Base-by-base conservation (phyloP, 1,140 invertebrate species). In the Lepidotrigona ventralis region DNA sequence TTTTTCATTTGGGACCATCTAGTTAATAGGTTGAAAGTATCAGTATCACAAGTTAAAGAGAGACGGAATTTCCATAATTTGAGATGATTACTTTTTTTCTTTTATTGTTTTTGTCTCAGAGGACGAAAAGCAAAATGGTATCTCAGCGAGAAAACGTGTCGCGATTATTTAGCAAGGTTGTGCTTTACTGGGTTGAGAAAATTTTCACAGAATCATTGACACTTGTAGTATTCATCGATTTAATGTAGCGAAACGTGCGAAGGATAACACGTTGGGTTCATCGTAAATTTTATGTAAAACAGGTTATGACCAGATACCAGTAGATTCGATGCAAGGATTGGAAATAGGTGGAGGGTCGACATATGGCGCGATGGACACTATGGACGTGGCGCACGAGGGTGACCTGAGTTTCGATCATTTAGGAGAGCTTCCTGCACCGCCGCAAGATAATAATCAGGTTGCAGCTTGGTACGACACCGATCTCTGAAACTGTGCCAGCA, bases 401-500 rank as follows among this genome's bases (percentile, higher is more conserved):
- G 97, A 97, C 92, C 94, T 98, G 82, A 97, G 96, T 91, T 98
- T 98, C 92, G 97, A 98, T 91, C 96, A 96, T 89, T 95, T 98
- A 86, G 96, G 98, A 91, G 96, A 97, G 90, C 96, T 98, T 92
- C 97, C 97, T 74, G 97, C 97, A 87, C 98, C 98, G 68, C 97
- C 98, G 73, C 97, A 97, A 89, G 98, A 98, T 92, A 98, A 98
- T 94, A 97, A 97, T 92, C 97, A 98, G 91, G 96, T 98, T 77
- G 97, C 98, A 86, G 97, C 98, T 89, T 99, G 98, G 98, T 99
- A 98, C 95, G 98, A 99, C 94, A 99, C 98, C 85, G 98, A 99
- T 94, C 96, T 99, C 90, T 99, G 97, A 95, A 90, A 86, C 87
- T 85, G 89, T 90, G 82, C 86, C 83, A 78, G 83, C 81, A 71